phyloP scores from a whole-genome alignment of 2,113 vertebrate species.

The Catharus fuscescens region DNA sequence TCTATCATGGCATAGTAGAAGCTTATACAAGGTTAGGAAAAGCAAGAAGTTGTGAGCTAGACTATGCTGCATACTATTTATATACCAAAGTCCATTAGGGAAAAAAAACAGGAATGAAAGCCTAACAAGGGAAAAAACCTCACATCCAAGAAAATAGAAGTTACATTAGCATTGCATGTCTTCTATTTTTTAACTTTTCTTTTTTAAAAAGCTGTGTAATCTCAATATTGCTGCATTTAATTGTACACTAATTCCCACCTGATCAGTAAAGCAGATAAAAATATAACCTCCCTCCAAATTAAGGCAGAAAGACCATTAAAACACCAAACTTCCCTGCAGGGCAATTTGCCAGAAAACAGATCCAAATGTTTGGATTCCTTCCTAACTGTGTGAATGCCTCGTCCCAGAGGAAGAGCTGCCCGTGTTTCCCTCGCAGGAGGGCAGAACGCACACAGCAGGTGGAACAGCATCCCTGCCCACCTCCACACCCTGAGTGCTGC shows the following conservation, averaged over 20 bases:
- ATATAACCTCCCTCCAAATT: not conserved
- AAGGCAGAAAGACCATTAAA: not conserved
- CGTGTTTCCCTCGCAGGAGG: accelerated
- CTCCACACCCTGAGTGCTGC: accelerated
- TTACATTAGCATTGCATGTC: not conserved
- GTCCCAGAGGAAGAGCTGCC: not conserved
- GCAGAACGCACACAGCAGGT: accelerated
- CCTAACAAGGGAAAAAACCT: not conserved
- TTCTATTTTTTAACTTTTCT: not conserved
- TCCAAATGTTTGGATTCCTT: not conserved
- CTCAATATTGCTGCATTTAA: not conserved
- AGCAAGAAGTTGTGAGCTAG: not conserved
- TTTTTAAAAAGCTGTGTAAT: not conserved
- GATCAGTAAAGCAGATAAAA: not conserved
- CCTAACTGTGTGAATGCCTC: accelerated
- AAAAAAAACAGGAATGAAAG: not conserved
- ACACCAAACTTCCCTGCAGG: not conserved
- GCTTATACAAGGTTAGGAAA: not conserved
- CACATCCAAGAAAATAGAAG: not conserved
- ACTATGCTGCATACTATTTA: not conserved
- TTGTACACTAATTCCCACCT: not conserved
- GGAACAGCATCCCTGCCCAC: accelerated
- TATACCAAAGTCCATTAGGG: not conserved
- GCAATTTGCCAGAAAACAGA: not conserved
- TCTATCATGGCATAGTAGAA: not conserved